A percentile compares a stretch with the other conserved stretches of the same genome.
These are phyloP conservation scores for Merluccius polli DNA, from an alignment of 2,797 vertebrate species.

Conservation along the genomic window DNA sequence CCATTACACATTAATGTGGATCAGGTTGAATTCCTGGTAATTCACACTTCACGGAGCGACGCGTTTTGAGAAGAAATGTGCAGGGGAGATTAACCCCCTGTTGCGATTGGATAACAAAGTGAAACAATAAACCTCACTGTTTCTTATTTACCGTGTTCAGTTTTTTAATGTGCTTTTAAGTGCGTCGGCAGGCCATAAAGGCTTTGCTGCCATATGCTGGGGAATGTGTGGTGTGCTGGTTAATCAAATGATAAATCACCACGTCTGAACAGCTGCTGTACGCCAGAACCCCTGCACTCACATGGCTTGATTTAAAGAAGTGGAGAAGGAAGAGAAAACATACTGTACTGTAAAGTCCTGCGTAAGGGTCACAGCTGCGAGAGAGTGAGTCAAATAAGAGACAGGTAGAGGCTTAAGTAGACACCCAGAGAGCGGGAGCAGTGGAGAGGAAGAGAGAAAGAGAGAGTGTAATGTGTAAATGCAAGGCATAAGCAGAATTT, in stretches of 20 bases:
- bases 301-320: slow-evolving; percentile 36
- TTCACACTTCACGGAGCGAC: slow-evolving; percentile 26
- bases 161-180: slow-evolving; percentile 63
- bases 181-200: slow-evolving; percentile 42
- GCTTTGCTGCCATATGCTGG: slow-evolving; percentile 60
- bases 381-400: neutral
- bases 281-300: slow-evolving; percentile 20
- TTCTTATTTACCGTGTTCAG: slow-evolving; percentile 53
- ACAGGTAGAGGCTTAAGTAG: no score
- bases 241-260: slow-evolving; percentile 55
- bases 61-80: slow-evolving; percentile 26
- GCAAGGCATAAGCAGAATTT: neutral
- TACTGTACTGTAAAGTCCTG: neutral
- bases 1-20: slow-evolving; percentile 59
- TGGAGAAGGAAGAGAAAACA: neutral
- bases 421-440: neutral
- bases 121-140: slow-evolving; percentile 50
- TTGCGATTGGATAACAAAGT: slow-evolving; percentile 45
- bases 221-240: slow-evolving; percentile 55
- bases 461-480: neutral
- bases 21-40: slow-evolving; percentile 52
- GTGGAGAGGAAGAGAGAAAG: neutral
- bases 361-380: neutral
- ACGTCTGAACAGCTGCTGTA: slow-evolving; percentile 41
- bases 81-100: slow-evolving; percentile 30